A percentile compares a stretch with the other conserved stretches of the same genome.
Evolutionary conservation across 2,888 invertebrate species (phyloP).

Genomic region (Automeris io): DNA sequence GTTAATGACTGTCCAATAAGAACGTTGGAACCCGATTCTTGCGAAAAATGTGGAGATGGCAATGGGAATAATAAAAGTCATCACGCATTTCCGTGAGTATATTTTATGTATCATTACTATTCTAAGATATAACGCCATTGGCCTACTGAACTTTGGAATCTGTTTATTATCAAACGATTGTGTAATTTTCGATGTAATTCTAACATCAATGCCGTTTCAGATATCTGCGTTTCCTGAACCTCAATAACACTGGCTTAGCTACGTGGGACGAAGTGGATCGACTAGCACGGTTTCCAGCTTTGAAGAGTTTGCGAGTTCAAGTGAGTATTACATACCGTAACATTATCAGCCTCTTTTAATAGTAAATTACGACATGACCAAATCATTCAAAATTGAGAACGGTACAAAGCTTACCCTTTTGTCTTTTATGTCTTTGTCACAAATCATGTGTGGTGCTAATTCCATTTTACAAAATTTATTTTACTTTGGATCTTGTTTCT

Average conservation of each 20-base stretch:
- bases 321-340: constrained; percentile 65
- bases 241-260: constrained; percentile 88
- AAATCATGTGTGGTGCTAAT: too few species aligned
- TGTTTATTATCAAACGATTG: constrained; percentile 11
- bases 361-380: too few species aligned
- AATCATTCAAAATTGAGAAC: too few species aligned
- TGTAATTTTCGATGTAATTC: background rate
- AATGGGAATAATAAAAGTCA: constrained; percentile 77
- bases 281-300: constrained; percentile 87
- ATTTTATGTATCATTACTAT: constrained; percentile 16
- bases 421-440: too few species aligned
- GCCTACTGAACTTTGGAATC: constrained; percentile 49
- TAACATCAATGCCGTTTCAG: constrained; percentile 57
- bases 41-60: constrained; percentile 68
- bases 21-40: constrained; percentile 77
- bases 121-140: constrained; percentile 44
- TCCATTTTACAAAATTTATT: too few species aligned
- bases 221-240: constrained; percentile 85
- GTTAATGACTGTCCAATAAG: constrained; percentile 91
- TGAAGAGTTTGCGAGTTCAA: constrained; percentile 90
- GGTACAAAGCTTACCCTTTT: too few species aligned
- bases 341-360: too few species aligned
- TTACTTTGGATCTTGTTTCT: too few species aligned
- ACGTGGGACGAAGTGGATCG: constrained; percentile 95
- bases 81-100: constrained; percentile 77